Base-by-base conservation (phyloP, 2,797 vertebrate species). In the Cynopterus sphinx region DNA sequence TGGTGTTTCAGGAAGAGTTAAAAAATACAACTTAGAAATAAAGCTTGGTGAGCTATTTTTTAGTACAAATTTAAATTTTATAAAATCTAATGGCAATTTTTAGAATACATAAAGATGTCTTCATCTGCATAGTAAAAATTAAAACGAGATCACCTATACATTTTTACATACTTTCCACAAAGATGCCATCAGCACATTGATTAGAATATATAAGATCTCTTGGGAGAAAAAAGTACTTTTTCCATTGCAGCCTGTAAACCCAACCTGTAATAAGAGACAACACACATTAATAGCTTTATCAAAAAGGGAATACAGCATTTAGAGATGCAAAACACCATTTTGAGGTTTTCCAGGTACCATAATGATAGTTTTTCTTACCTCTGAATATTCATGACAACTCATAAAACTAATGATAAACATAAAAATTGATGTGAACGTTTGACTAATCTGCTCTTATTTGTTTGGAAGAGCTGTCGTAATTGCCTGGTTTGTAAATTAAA, bases 381-480 rank as follows among this genome's bases (percentile, higher is more conserved):
- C 57, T 98, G 98, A 99, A 99, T 98, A 98, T 98, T 98, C 98
- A 98, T 98, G 98, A 98, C 97, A 88, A 61, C 98, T 97, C 98
- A 98, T 99, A 98, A 98, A 99, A 98, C 98, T 98, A 98, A 98
- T 98, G 98, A 99, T 98, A 98, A 99, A 98, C 98, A 98, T 99
- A 98, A 98, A 99, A 98, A 98, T 98, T 98, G 98, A 99, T 99
- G 98, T 87, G 98, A 98, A 96, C 96, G 55, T 99, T 99, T 98
- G 98, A 99, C 98, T 99, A 99, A 99, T 99, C 98, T 99, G 97
- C 97, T 98, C 98, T 98, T 98, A 98, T 99, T 99, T 99, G 98
- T 99, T 98, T 98, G 98, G 98, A 98, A 98, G 98, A 98, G 98
- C 98, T 98, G 97, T 97, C 82, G 97, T 98, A 98, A 99, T 98